Evolutionary conservation across 2,797 vertebrate species (phyloP).

Genomic region (Argya squamiceps): DNA sequence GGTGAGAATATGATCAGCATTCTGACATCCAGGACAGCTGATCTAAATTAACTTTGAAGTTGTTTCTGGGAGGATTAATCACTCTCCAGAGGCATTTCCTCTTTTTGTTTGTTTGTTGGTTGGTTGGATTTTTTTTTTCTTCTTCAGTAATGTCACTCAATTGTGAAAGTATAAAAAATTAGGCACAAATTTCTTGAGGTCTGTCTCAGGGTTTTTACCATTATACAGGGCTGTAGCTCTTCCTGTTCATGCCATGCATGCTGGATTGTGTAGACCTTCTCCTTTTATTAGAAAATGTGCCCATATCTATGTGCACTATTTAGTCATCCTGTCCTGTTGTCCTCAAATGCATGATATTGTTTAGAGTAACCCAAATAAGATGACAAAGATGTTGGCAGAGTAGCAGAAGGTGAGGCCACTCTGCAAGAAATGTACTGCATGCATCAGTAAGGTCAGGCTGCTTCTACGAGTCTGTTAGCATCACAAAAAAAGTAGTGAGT

Average conservation of each 20-base stretch:
- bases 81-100: background rate
- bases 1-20: background rate
- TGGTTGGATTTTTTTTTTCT: background rate
- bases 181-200: background rate
- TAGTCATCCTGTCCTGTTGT: background rate
- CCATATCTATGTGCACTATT: background rate
- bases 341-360: background rate
- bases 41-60: background rate
- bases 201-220: background rate
- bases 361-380: background rate
- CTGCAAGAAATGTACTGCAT: background rate
- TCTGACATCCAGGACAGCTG: background rate
- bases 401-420: background rate
- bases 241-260: background rate
- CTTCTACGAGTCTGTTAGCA: background rate
- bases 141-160: background rate
- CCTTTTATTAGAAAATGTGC: background rate
- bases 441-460: background rate
- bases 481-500: background rate
- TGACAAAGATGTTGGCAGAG: background rate
- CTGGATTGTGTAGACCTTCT: background rate
- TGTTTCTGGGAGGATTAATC: background rate
- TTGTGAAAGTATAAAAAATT: background rate
- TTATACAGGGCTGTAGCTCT: background rate
- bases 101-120: background rate